These are phyloP conservation scores for Echinometra lucunter DNA, from an alignment of 53 echinoderm and acorn worm species.

Conservation along the genomic window DNA sequence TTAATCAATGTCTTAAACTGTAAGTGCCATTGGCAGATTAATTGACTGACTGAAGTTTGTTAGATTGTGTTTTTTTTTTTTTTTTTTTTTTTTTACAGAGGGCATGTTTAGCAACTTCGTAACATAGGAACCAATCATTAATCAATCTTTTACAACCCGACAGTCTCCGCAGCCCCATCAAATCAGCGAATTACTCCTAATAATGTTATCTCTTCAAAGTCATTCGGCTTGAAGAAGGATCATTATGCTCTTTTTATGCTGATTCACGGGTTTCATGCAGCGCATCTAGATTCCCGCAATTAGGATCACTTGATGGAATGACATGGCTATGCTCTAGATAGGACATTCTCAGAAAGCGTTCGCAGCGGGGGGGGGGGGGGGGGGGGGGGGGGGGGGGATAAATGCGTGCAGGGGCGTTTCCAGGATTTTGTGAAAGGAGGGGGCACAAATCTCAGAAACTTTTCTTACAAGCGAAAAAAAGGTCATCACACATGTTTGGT, in stretches of 20 bases:
- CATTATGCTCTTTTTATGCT: not conserved
- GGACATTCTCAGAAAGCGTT: not conserved
- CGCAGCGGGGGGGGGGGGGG: not conserved
- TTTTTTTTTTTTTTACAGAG: not conserved
- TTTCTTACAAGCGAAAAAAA: too few relatives aligned
- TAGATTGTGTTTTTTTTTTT: too few relatives aligned
- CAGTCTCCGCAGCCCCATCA: not conserved
- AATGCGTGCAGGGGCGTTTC: too few relatives aligned
- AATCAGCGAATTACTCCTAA: not conserved
- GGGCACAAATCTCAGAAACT: too few relatives aligned
- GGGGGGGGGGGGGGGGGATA: not conserved
- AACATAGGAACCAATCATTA: not conserved
- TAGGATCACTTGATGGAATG: not conserved
- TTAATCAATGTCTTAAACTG: too few relatives aligned
- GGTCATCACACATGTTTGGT: too few relatives aligned
- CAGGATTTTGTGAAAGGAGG: too few relatives aligned
- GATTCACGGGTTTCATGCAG: slow-evolving; percentile 5
- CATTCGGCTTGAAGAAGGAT: not conserved
- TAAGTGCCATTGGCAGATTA: too few relatives aligned
- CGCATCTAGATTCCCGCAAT: not conserved
- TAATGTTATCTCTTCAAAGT: not conserved
- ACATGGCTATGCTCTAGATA: not conserved
- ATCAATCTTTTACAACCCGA: not conserved
- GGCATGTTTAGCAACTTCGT: not conserved
- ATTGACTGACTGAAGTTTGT: too few relatives aligned